These are phyloP conservation scores for Ceramica pisi DNA, from an alignment of 2,888 invertebrate species.

Conservation along the genomic window DNA sequence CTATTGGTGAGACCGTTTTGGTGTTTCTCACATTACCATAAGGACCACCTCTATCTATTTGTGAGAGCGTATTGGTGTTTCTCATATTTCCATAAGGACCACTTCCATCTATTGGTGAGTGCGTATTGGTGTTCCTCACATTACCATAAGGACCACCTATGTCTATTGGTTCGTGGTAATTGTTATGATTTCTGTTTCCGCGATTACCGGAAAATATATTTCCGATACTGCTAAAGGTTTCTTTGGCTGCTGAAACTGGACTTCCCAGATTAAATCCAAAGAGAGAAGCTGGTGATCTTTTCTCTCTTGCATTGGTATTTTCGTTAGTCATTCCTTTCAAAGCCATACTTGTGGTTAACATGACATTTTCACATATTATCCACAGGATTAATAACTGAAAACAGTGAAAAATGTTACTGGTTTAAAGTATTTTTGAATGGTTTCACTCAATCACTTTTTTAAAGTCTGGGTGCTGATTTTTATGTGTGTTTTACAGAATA, in stretches of 20 bases:
- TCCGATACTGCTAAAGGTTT: conserved; percentile 28
- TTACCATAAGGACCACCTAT: not conserved
- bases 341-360: conserved; percentile 19
- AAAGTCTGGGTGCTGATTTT: too few relatives aligned
- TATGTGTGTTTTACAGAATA: too few relatives aligned
- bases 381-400: conserved; percentile 50
- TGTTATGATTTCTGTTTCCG: not conserved
- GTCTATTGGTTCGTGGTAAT: conserved; percentile 8
- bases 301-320: conserved; percentile 15
- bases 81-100: not conserved
- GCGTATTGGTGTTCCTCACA: not conserved
- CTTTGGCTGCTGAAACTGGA: conserved; percentile 20
- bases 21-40: not conserved
- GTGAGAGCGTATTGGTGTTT: not conserved
- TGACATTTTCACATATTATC: conserved; percentile 27
- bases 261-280: conserved; percentile 49
- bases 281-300: conserved; percentile 56
- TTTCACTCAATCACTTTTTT: too few relatives aligned
- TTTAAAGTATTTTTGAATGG: not conserved
- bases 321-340: not conserved
- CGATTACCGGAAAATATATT: conserved; percentile 42
- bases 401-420: not conserved
- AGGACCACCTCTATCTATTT: not conserved
- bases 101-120: not conserved
- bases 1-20: not conserved